Evolutionary conservation across 2,888 invertebrate genomes (phyloP).

Genomic region (Steinernema scapterisci): DNA sequence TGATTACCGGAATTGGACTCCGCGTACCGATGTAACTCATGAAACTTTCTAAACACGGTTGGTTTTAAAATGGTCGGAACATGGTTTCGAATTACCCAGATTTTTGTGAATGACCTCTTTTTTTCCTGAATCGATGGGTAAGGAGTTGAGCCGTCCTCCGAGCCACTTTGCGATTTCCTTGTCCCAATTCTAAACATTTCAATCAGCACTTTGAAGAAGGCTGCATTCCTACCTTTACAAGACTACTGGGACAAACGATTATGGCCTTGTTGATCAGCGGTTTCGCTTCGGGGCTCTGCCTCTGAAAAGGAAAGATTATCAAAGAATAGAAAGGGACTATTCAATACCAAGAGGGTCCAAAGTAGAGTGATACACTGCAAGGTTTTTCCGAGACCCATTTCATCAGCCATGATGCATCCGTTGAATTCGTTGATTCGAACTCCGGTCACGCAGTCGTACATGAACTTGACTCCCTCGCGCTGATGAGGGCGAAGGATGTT

Average conservation of each 20-base stretch:
- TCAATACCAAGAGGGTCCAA: slow-evolving; percentile 81
- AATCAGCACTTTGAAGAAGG: not conserved
- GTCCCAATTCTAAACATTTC: slow-evolving; percentile 81
- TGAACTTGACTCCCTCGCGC: slow-evolving; percentile 96
- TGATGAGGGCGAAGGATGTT: slow-evolving; percentile 94
- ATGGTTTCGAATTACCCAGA: slow-evolving; percentile 61
- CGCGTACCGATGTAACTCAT: slow-evolving; percentile 76
- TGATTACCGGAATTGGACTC: slow-evolving; percentile 86
- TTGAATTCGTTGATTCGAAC: slow-evolving; percentile 74
- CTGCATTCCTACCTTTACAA: slow-evolving; percentile 77
- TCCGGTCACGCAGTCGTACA: slow-evolving; percentile 98
- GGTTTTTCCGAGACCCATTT: slow-evolving; percentile 95
- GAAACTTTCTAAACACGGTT: slow-evolving; percentile 74
- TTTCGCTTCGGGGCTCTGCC: slow-evolving; percentile 88
- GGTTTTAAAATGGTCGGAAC: not conserved
- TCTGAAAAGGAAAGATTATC: slow-evolving; percentile 61
- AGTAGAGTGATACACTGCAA: slow-evolving; percentile 92
- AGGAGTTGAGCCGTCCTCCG: slow-evolving; percentile 78
- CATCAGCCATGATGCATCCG: slow-evolving; percentile 99
- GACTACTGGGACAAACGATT: slow-evolving; percentile 93
- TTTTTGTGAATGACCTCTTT: slow-evolving; percentile 82
- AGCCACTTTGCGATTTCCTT: slow-evolving; percentile 98
- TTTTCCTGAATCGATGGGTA: slow-evolving; percentile 79
- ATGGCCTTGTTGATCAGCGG: slow-evolving; percentile 89
- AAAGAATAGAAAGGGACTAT: not conserved